Evolutionary conservation across 1,140 invertebrate species (phyloP).

Genomic region (Zaprionus tsacasi): DNA sequence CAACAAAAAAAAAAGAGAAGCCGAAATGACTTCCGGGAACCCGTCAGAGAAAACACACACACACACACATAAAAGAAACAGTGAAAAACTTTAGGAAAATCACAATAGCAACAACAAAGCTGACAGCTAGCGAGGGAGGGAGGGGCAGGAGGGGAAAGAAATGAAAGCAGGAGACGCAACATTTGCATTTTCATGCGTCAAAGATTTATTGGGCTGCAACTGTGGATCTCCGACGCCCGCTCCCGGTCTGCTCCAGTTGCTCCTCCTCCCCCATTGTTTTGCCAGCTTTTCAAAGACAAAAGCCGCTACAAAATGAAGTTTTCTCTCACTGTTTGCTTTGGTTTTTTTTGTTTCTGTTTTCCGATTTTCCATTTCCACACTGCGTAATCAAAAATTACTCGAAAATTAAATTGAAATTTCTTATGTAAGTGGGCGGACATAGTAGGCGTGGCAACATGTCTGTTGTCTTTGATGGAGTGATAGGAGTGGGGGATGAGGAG

Average conservation of each 20-base stretch:
- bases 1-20: conserved; percentile 49
- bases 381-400: conserved; percentile 57
- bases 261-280: conserved; percentile 51
- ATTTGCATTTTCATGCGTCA: conserved; percentile 74
- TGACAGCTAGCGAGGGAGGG: conserved; percentile 23
- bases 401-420: conserved; percentile 66
- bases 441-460: conserved; percentile 22
- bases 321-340: conserved; percentile 42
- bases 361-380: conserved; percentile 17
- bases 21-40: conserved; percentile 73
- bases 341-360: conserved; percentile 9
- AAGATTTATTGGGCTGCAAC: conserved; percentile 71
- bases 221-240: conserved; percentile 12
- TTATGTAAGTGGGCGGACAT: conserved; percentile 42
- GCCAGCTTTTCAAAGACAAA: conserved; percentile 69
- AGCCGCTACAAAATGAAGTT: conserved; percentile 50
- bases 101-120: conserved; percentile 42
- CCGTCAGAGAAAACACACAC: conserved; percentile 37
- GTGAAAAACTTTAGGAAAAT: conserved; percentile 49
- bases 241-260: too few relatives aligned
- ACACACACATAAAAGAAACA: conserved; percentile 7
- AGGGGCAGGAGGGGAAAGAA: conserved; percentile 4
- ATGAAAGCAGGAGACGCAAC: conserved; percentile 61
- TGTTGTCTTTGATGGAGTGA: conserved; percentile 18
- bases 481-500: not conserved